Evolutionary conservation across 2,888 invertebrate genomes (phyloP).

Genomic region (Ectemnius lituratus): DNA sequence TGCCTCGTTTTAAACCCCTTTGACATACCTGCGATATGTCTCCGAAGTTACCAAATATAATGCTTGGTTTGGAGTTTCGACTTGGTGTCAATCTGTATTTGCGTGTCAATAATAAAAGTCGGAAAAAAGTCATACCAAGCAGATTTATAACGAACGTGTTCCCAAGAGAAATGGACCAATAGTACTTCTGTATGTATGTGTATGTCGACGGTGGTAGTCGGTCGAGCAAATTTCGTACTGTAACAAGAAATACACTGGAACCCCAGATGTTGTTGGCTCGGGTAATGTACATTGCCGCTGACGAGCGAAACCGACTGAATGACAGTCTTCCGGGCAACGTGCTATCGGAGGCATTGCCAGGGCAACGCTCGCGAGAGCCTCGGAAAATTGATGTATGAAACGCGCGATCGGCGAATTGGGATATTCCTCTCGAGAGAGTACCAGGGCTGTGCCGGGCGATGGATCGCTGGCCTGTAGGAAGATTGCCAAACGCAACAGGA

Average conservation of each 20-base stretch:
- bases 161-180: neutral
- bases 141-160: neutral
- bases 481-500: slow-evolving; percentile 30
- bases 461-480: slow-evolving; percentile 17
- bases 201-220: neutral
- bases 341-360: slow-evolving; percentile 30
- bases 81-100: too few species aligned
- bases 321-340: slow-evolving; percentile 39
- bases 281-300: slow-evolving; percentile 45
- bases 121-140: neutral
- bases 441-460: neutral
- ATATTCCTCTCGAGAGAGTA: neutral
- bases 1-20: too few species aligned
- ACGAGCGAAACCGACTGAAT: slow-evolving; percentile 38
- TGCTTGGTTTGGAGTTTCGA: too few species aligned
- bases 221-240: neutral
- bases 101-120: too few species aligned
- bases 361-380: slow-evolving; percentile 12
- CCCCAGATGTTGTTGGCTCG: slow-evolving; percentile 42
- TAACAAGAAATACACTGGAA: slow-evolving; percentile 33
- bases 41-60: too few species aligned
- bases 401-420: slow-evolving; percentile 1
- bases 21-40: too few species aligned
- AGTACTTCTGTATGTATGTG: neutral
- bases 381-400: slow-evolving; percentile 20